Conservation (phyloP, 2,797 vertebrate species). For the Hippopotamyrus pictus region DNA sequence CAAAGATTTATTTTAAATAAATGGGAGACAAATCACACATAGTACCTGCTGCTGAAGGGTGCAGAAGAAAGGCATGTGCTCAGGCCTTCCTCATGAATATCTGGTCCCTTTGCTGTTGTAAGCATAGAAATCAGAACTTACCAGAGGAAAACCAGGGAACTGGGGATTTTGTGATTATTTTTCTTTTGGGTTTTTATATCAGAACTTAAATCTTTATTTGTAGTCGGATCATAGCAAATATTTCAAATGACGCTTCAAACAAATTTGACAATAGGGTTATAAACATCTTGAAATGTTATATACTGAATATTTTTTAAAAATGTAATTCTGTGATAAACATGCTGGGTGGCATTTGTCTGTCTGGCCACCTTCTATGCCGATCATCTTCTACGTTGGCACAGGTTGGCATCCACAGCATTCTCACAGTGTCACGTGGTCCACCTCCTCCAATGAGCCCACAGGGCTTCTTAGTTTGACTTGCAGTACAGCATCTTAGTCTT, state of each 20-base stretch:
- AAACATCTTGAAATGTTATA: neutral
- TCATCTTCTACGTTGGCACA: neutral
- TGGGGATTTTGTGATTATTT: neutral
- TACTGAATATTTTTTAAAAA: neutral
- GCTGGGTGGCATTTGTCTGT: neutral
- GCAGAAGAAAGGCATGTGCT: neutral
- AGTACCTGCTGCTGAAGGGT: neutral
- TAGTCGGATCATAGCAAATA: neutral
- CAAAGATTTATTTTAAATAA: neutral
- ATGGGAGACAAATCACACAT: neutral
- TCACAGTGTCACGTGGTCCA: neutral
- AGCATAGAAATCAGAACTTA: neutral
- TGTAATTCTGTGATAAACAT: neutral
- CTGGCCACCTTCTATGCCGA: neutral
- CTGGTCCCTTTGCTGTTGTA: neutral
- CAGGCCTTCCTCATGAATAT: neutral
- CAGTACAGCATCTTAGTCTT: neutral
- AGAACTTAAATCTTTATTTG: neutral
- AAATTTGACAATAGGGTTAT: neutral
- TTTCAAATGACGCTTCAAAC: neutral
- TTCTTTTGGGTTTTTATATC: neutral
- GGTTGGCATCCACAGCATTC: neutral
- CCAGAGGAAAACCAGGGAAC: neutral
- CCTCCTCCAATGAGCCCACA: neutral
- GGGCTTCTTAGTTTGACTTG: neutral